phyloP scores from a whole-genome alignment of 2,888 invertebrate species.

The Cheilosia impressa region DNA sequence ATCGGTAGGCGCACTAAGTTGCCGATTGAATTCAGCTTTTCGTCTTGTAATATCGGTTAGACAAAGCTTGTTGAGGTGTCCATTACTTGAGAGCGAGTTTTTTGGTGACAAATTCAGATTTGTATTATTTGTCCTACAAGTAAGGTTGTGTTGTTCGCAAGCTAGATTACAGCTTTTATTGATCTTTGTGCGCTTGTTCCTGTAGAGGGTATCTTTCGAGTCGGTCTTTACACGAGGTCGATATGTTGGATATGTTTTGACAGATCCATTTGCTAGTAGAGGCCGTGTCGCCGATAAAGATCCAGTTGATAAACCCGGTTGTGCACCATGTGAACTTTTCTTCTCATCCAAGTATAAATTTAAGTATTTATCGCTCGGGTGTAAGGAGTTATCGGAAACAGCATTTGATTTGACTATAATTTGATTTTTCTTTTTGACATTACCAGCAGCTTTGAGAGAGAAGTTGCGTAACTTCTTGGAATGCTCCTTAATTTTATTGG shows the following conservation, averaged over 20 bases:
- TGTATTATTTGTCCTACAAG: slow-evolving; percentile 78
- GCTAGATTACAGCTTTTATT: slow-evolving; percentile 82
- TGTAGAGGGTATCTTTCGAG: slow-evolving; percentile 79
- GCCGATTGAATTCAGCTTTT: slow-evolving; percentile 83
- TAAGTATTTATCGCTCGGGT: slow-evolving; percentile 83
- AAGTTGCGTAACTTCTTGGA: slow-evolving; percentile 82
- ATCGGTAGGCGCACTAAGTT: slow-evolving; percentile 83
- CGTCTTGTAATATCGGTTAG: slow-evolving; percentile 82
- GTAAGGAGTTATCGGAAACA: slow-evolving; percentile 83
- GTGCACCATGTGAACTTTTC: slow-evolving; percentile 78
- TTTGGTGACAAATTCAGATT: slow-evolving; percentile 79
- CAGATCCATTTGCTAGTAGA: slow-evolving; percentile 81
- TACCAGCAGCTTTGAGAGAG: slow-evolving; percentile 81
- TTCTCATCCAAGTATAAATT: slow-evolving; percentile 83
- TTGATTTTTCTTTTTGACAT: slow-evolving; percentile 82
- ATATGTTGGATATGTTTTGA: slow-evolving; percentile 82
- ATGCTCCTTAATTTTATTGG: slow-evolving; percentile 83
- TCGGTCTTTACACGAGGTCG: slow-evolving; percentile 82
- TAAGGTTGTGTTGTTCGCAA: slow-evolving; percentile 80
- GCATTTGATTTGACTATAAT: slow-evolving; percentile 83
- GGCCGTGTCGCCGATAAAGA: slow-evolving; percentile 78
- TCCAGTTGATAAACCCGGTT: slow-evolving; percentile 76
- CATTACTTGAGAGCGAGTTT: slow-evolving; percentile 82
- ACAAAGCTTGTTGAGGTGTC: slow-evolving; percentile 82
- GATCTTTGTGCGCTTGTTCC: slow-evolving; percentile 80